These are phyloP conservation scores for Camponotus fellah DNA, from an alignment of 2,888 invertebrate genomes.

Conservation along the genomic window DNA sequence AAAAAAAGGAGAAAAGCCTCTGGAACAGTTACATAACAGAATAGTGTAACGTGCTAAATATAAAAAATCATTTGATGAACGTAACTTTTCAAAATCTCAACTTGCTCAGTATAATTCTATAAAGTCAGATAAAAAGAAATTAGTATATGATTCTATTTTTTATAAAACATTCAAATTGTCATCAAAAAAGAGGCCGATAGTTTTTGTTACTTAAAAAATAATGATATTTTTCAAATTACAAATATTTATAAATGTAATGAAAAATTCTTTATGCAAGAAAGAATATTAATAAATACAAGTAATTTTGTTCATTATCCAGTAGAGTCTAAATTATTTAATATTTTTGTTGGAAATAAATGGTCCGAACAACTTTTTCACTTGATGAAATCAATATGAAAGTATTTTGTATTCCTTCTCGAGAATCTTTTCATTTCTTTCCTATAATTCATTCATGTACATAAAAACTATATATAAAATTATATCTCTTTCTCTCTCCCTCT, in stretches of 20 bases:
- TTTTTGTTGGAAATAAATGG: not conserved
- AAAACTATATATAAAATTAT: not conserved
- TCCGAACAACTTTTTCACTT: not conserved
- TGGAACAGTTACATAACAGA: not conserved
- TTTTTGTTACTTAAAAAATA: not conserved
- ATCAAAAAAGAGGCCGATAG: not conserved
- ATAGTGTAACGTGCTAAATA: not conserved
- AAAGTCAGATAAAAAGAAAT: not conserved
- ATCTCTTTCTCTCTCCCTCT: not conserved
- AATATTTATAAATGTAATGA: not conserved
- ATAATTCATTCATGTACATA: not conserved
- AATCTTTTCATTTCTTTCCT: not conserved
- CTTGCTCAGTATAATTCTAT: not conserved
- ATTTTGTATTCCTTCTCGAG: not conserved
- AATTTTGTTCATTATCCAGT: not conserved
- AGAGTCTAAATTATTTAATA: not conserved
- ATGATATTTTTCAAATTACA: not conserved
- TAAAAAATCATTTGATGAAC: not conserved
- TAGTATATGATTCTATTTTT: not conserved
- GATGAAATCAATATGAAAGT: not conserved
- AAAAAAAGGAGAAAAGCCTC: not conserved
- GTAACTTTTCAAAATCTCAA: not conserved
- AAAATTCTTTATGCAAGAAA: not conserved
- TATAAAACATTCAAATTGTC: not conserved
- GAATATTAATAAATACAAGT: not conserved